phyloP scores from a whole-genome alignment of 2,113 vertebrate species.

The Falco punctatus region DNA sequence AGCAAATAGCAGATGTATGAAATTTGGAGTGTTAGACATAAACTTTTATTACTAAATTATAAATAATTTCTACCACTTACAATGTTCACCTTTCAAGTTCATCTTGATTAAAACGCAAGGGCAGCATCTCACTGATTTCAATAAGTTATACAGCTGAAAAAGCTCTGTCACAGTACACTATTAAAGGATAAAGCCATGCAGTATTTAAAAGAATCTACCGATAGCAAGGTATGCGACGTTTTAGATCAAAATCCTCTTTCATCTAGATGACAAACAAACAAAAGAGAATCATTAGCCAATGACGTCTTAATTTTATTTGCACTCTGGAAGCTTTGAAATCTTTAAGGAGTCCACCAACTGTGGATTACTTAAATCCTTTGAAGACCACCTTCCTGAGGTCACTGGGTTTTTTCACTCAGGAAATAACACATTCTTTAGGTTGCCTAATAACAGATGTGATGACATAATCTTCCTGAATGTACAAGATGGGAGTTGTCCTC shows the following conservation, averaged over 20 bases:
- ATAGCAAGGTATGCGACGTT: neutral
- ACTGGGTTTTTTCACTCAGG: neutral
- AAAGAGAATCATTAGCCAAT: neutral
- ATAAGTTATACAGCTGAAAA: constrained; percentile 54
- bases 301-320: neutral
- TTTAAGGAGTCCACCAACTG: neutral
- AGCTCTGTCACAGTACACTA: constrained; percentile 25
- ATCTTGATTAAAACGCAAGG: constrained; percentile 84
- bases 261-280: neutral
- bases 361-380: neutral
- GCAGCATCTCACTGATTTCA: constrained; percentile 62
- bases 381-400: constrained; percentile 7
- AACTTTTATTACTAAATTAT: constrained; percentile 88
- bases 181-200: neutral
- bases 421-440: constrained; percentile 8
- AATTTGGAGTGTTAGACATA: constrained; percentile 81
- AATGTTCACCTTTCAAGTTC: constrained; percentile 85
- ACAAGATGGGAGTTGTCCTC: neutral
- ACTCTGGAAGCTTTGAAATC: neutral
- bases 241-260: neutral
- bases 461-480: neutral
- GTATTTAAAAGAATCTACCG: neutral
- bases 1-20: constrained; percentile 78
- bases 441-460: neutral
- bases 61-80: constrained; percentile 86